Conservation (phyloP, 2,888 invertebrate species). For the Chymomyza procnemis region DNA sequence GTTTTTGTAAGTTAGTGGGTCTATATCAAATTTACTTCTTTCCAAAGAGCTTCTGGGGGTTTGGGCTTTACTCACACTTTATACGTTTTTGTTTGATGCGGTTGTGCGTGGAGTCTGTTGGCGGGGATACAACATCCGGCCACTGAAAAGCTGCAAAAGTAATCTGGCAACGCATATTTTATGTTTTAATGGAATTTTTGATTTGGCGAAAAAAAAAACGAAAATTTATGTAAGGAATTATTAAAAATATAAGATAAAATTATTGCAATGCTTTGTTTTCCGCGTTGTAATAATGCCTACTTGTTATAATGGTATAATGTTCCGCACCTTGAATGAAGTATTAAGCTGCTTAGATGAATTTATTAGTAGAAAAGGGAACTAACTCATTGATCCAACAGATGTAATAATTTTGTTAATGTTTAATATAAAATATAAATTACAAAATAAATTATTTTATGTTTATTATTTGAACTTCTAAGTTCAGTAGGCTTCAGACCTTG, state of each 20-base stretch:
- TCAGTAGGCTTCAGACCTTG: too few species aligned
- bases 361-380: too few species aligned
- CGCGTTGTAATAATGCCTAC: not conserved
- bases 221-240: slow-evolving; percentile 17
- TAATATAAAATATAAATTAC: too few species aligned
- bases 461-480: too few species aligned
- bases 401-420: too few species aligned
- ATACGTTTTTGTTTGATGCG: not conserved
- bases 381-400: too few species aligned
- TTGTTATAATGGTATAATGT: not conserved
- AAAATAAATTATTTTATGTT: too few species aligned
- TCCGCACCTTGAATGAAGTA: not conserved
- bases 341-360: not conserved
- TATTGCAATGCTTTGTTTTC: not conserved
- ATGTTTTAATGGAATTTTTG: slow-evolving; percentile 18
- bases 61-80: not conserved
- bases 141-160: not conserved
- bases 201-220: not conserved
- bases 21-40: not conserved
- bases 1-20: not conserved
- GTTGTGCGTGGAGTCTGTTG: not conserved
- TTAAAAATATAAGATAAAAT: not conserved
- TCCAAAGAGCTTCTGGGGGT: not conserved
- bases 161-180: slow-evolving; percentile 17
- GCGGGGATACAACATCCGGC: not conserved